These are phyloP conservation scores for Sarcophaga peregrina DNA, from an alignment of 1,140 invertebrate species.

Conservation along the genomic window DNA sequence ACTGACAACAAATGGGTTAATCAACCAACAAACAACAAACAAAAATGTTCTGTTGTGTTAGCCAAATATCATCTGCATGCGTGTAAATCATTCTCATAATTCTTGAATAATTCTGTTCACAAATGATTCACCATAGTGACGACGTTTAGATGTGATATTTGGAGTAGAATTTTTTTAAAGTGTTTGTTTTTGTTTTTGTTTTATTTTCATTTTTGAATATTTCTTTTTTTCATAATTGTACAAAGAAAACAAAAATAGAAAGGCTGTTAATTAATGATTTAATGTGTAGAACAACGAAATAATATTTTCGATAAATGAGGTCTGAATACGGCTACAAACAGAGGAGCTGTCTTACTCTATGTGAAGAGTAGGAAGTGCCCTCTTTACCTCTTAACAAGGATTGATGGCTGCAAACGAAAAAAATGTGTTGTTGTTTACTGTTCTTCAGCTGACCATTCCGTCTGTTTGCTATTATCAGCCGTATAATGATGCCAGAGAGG, in stretches of 20 bases:
- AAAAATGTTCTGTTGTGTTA: not conserved
- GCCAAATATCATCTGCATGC: not conserved
- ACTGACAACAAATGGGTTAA: constrained; percentile 17
- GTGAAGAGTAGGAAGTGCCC: no score
- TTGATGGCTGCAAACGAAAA: not conserved
- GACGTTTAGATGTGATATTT: not conserved
- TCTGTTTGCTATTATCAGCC: not conserved
- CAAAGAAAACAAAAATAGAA: no score
- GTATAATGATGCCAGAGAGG: not conserved
- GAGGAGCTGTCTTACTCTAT: no score
- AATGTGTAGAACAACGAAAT: not conserved
- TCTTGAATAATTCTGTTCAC: not conserved
- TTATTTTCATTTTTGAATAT: no score
- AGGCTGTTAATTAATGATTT: constrained; percentile 8
- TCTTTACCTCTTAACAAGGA: no score
- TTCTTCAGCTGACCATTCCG: not conserved
- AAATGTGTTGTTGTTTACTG: constrained; percentile 25
- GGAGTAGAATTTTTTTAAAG: constrained; percentile 10
- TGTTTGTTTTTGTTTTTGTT: not conserved
- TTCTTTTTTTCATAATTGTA: not conserved
- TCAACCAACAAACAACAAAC: not conserved
- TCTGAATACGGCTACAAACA: no score
- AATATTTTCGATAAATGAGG: not conserved
- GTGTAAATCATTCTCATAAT: constrained; percentile 3
- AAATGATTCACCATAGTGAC: not conserved